Evolutionary conservation across 2,888 invertebrate species (phyloP), one percentile per base, ranked within the genome.

Genomic region (Eudasyphora cyanicolor): DNA sequence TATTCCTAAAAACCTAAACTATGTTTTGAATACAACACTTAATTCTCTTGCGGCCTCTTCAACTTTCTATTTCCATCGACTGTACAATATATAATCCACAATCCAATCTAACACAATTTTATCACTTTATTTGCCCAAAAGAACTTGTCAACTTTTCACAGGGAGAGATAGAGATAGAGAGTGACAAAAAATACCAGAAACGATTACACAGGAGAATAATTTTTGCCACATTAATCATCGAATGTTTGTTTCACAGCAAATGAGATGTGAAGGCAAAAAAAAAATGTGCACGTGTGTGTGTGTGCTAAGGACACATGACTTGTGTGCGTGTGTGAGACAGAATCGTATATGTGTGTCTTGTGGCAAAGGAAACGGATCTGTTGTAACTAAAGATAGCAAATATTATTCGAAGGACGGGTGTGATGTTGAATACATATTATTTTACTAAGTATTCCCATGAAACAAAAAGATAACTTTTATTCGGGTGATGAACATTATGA

Each of bases 201-300:
- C 19, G 54, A 70, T 83, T 77, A 80, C 83, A 75, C 83, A 80
- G 67, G 83, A 80, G 83, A 54, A 77, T 84, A 75, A 75, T 77
- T 84, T 84, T 84, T 80, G 54, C 77, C 70, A 84, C 75, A 84
- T 80, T 80, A 80, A 84, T 84, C 83, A 84, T 75, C 24, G 45
- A 84, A 35, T 84, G 77, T 80, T 80, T 77, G 69, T 69, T 77
- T 70, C n/a, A 54, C 70, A 32, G 75, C 77, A 83, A 64, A 64
- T 38, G 38, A 64, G 38, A 64, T 17, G 21, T 38, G 19, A 35
- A 32, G 24, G 60, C 60, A 10, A 27, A 29, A 27, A 12, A 29
- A n/a, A n/a, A n/a, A n/a, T n/a, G n/a, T n/a, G n/a, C n/a, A n/a
- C n/a, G n/a, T n/a, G n/a, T n/a, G n/a, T n/a, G n/a, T 38, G 19